These are phyloP conservation scores for Falco naumanni DNA, from an alignment of 2,797 vertebrate species.

Conservation along the genomic window DNA sequence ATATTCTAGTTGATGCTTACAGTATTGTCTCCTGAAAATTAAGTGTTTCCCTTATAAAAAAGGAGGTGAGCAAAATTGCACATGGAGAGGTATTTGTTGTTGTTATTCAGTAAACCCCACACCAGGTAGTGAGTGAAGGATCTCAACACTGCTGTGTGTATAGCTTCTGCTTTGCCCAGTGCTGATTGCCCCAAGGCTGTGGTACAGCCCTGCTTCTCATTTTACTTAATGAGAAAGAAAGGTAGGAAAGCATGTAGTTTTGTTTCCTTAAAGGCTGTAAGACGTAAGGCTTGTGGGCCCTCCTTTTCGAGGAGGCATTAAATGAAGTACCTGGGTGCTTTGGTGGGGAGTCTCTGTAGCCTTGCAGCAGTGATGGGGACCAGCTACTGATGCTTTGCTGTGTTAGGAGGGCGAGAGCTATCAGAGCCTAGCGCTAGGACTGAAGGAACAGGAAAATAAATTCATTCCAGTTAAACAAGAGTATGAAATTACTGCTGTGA, in stretches of 20 bases:
- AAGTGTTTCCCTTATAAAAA: background rate
- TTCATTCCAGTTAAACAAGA: background rate
- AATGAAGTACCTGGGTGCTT: background rate
- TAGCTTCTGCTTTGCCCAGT: background rate
- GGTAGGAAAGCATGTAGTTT: background rate
- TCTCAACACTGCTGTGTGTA: background rate
- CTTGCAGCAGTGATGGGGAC: rapidly evolving
- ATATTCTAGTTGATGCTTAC: background rate
- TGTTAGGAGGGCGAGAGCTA: background rate
- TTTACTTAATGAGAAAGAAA: background rate
- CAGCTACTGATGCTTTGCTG: background rate
- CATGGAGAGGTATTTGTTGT: background rate
- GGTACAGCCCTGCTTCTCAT: background rate
- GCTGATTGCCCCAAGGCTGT: background rate
- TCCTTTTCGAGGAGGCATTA: background rate
- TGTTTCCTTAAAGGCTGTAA: background rate
- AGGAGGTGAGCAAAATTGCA: background rate
- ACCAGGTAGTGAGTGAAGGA: background rate
- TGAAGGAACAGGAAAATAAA: background rate
- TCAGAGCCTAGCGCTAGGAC: background rate
- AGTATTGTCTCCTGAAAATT: background rate
- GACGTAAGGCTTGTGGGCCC: background rate
- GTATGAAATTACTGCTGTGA: background rate
- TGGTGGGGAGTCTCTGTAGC: background rate
- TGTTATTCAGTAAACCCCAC: background rate